These are phyloP conservation scores for Conopomorpha cramerella DNA, from an alignment of 1,140 invertebrate genomes.

Conservation along the genomic window DNA sequence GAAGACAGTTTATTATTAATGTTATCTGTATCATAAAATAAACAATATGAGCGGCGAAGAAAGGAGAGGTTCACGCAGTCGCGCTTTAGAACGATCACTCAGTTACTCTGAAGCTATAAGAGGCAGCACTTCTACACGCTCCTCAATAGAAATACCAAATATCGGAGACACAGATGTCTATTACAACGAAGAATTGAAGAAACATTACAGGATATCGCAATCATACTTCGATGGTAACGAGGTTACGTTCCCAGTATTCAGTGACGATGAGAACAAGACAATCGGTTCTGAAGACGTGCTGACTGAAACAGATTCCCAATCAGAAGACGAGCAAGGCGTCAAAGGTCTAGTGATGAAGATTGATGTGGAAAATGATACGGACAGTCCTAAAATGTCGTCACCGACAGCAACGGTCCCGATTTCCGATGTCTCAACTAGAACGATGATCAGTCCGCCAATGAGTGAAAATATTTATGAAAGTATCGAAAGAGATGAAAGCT, in stretches of 20 bases:
- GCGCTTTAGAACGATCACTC: slow-evolving; percentile 35
- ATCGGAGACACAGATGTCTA: slow-evolving; percentile 41
- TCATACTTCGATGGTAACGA: slow-evolving; percentile 48
- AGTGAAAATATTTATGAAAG: slow-evolving; percentile 14
- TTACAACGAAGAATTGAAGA: slow-evolving; percentile 44
- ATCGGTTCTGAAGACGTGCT: slow-evolving; percentile 4
- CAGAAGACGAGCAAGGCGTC: slow-evolving; percentile 31
- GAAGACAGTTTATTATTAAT: no score
- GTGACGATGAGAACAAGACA: slow-evolving; percentile 16
- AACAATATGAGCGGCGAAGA: no score
- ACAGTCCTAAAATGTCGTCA: slow-evolving; percentile 10
- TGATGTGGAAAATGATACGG: slow-evolving; percentile 33
- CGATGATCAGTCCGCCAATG: slow-evolving; percentile 20
- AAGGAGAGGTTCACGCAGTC: slow-evolving; percentile 24
- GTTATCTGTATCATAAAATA: no score
- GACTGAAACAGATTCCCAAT: slow-evolving; percentile 24
- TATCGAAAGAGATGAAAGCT: slow-evolving; percentile 7
- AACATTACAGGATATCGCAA: slow-evolving; percentile 45
- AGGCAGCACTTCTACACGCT: slow-evolving; percentile 28
- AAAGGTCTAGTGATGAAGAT: slow-evolving; percentile 38
- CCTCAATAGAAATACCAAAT: slow-evolving; percentile 40
- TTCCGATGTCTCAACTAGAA: slow-evolving; percentile 26
- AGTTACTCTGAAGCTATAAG: slow-evolving; percentile 50
- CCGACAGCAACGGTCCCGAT: slow-evolving; percentile 18
- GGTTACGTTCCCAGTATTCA: slow-evolving; percentile 25